phyloP scores from a whole-genome alignment of 2,113 vertebrate species.

The Hydrolagus affinis region DNA sequence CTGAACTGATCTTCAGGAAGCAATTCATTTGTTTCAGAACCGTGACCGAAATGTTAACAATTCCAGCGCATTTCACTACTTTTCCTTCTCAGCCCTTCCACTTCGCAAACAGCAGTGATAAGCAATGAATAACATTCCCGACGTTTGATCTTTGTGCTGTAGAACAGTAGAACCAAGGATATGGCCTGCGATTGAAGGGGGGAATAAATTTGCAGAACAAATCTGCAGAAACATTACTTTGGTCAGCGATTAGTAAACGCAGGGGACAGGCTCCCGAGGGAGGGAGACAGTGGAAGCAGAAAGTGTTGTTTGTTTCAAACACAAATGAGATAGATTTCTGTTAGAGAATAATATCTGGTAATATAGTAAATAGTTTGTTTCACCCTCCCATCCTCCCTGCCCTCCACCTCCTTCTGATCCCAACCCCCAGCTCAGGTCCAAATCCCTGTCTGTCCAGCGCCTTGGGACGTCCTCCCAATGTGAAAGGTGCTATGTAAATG shows the following conservation, averaged over 20 bases:
- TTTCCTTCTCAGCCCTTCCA: not conserved
- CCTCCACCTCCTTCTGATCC: no score
- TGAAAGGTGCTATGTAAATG: not conserved
- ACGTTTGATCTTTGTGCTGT: no score
- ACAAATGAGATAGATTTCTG: no score
- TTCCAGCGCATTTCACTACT: not conserved
- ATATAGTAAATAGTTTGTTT: no score
- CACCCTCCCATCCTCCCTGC: not conserved
- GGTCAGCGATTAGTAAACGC: not conserved
- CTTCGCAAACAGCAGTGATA: not conserved
- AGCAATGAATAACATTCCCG: not conserved
- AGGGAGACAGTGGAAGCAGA: no score
- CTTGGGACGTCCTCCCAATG: not conserved
- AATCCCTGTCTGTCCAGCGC: not conserved
- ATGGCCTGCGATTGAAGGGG: no score
- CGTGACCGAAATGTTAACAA: not conserved
- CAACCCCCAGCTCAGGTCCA: no score
- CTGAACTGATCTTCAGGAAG: not conserved
- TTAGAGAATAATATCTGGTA: no score
- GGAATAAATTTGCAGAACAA: not conserved
- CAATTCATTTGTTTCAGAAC: not conserved
- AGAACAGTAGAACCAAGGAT: no score
- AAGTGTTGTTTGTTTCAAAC: no score
- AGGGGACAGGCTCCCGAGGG: not conserved
- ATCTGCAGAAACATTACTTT: not conserved